Evolutionary conservation across 2,113 vertebrate species (phyloP).

Genomic region (Chionomys nivalis): DNA sequence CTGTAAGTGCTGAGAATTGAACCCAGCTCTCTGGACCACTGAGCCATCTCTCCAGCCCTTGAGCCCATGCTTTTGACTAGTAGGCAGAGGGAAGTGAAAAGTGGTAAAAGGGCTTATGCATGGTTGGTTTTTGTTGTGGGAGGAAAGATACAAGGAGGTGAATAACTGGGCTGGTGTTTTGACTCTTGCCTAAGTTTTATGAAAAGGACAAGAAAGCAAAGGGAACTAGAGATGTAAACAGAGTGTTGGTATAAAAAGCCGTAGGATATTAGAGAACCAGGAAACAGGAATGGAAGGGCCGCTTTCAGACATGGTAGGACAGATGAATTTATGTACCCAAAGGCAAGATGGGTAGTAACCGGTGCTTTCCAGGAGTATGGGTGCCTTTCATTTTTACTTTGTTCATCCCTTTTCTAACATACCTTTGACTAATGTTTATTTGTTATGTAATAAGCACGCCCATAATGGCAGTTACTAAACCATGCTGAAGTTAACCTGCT

Average conservation of each 20-base stretch:
- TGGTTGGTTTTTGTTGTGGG: background rate
- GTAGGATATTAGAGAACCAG: background rate
- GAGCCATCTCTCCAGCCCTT: background rate
- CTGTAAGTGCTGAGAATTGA: background rate
- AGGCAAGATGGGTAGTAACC: background rate
- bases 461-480: background rate
- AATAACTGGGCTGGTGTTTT: background rate
- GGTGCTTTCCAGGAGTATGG: background rate
- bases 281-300: background rate
- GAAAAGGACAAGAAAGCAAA: background rate
- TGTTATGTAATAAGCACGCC: background rate
- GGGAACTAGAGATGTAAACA: background rate
- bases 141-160: background rate
- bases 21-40: background rate
- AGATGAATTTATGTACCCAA: background rate
- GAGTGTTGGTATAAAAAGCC: background rate
- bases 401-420: background rate
- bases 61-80: background rate
- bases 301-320: background rate
- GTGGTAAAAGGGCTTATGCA: background rate
- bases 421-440: background rate
- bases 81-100: background rate
- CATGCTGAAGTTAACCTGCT: background rate
- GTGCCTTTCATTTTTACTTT: background rate
- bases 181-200: background rate